phyloP scores from a whole-genome alignment of 2,797 vertebrate species.

The Mus spretus region DNA sequence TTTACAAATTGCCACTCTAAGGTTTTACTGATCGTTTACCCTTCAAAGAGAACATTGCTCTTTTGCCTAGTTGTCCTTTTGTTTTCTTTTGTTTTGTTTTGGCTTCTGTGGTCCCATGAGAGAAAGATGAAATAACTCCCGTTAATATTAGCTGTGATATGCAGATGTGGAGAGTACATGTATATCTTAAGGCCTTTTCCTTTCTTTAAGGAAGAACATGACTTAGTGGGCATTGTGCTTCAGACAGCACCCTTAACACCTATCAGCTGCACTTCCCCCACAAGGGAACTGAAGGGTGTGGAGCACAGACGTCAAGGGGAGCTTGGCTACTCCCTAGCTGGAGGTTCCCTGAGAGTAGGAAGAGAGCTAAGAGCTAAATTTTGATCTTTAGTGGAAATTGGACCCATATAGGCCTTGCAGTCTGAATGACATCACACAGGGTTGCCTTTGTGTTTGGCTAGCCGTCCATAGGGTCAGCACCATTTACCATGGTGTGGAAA shows the following conservation, averaged over 20 bases:
- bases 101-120: not conserved
- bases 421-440: not conserved
- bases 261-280: not conserved
- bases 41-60: not conserved
- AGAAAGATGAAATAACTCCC: constrained; percentile 23
- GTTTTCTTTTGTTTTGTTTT: not conserved
- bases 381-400: not conserved
- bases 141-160: not conserved
- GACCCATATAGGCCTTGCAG: not conserved
- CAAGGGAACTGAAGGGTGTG: not conserved
- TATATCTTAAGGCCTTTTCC: not conserved
- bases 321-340: not conserved
- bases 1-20: not conserved
- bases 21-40: not conserved
- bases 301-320: not conserved
- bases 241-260: not conserved
- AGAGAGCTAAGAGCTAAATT: not conserved
- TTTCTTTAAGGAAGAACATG: not conserved
- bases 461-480: not conserved
- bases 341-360: not conserved
- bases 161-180: not conserved
- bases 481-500: fast-evolving
- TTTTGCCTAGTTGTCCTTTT: not conserved
- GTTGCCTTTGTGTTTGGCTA: not conserved
- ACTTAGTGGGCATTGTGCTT: not conserved